Base-by-base conservation (phyloP, 2,797 vertebrate genomes). In the Tachyglossus aculeatus region DNA sequence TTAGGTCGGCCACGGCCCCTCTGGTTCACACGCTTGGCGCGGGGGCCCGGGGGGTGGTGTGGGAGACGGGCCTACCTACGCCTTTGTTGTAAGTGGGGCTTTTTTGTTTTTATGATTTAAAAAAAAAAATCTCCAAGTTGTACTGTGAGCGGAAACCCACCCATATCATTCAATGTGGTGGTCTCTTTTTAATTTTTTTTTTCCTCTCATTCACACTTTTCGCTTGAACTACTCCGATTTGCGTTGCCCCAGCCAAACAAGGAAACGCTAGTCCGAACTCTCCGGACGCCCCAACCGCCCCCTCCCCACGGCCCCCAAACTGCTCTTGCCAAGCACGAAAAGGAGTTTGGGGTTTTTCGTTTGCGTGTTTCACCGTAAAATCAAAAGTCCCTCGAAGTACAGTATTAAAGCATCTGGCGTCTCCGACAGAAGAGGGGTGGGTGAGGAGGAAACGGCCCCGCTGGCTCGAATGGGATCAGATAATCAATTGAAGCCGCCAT, bases 61-160 rank as follows among this genome's bases (percentile, higher is more conserved):
- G n/a, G n/a, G n/a, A n/a, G n/a, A n/a, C n/a, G n/a, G n/a, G 60
- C 44, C 15, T 14, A 66, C 66, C 71, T 56, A 67, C 58, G 64
- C 71, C 61, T 71, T 38, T 54, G 38, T 45, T 16, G 57, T 71
- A 76, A 57, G 15, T 54, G 56, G 8, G 37, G 27, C 21, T 37
- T 63, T n/a, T n/a, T n/a, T n/a, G n/a, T n/a, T n/a, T 68, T 62
- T 67, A 38, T 67, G 74, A 74, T 66, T 68, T 56, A 69, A 67
- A 75, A n/a, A 4, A 11, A 48, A 15, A 25, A 53, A 51, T 34
- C 71, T 65, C 58, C 41, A 5, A 6, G 55, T 53, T 61, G 61
- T 86, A 80, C 87, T 85, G 82, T 86, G 85, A 92, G 84, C 86
- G 79, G 85, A 84, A 80, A 65, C 32, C 38, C 29, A 69, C 72